Evolutionary conservation across 2,888 invertebrate genomes (phyloP).

Genomic region (Lithophane leautieri): DNA sequence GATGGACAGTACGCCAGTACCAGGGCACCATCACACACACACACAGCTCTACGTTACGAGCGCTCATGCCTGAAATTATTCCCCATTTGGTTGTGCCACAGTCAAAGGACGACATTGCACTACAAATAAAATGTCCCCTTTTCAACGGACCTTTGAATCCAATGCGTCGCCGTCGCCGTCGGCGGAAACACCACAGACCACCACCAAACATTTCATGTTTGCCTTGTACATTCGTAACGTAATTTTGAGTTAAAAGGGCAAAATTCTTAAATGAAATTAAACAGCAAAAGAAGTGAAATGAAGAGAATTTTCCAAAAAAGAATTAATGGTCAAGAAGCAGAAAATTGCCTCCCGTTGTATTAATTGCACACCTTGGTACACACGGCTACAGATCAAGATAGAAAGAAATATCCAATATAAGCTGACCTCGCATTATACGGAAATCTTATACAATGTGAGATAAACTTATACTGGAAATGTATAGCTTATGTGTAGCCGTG

Average conservation of each 20-base stretch:
- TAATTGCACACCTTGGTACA: neutral
- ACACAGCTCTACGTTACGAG: conserved; percentile 26
- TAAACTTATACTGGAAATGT: too few species aligned
- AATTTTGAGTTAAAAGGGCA: neutral
- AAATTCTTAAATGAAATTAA: neutral
- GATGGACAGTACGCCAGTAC: conserved; percentile 13
- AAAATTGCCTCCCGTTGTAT: neutral
- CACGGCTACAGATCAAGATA: too few species aligned
- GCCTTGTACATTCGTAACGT: conserved; percentile 26
- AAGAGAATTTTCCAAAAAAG: neutral
- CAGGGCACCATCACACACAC: conserved; percentile 31
- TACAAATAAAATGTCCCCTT: conserved; percentile 43
- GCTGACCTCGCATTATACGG: too few species aligned
- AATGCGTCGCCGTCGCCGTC: neutral
- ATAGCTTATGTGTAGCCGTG: too few species aligned
- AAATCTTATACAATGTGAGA: too few species aligned
- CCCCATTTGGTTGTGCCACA: conserved; percentile 42
- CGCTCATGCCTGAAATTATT: conserved; percentile 72
- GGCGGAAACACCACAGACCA: conserved; percentile 11
- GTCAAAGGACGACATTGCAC: conserved; percentile 52
- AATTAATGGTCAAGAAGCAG: neutral
- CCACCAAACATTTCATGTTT: conserved; percentile 32
- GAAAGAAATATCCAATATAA: too few species aligned
- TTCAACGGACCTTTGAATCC: conserved; percentile 33
- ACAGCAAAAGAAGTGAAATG: neutral